Percentiles rank a stretch among this genome's conserved stretches.
Conservation (phyloP, 2,888 invertebrate species). For the Xestoiulus laeticollis region DNA sequence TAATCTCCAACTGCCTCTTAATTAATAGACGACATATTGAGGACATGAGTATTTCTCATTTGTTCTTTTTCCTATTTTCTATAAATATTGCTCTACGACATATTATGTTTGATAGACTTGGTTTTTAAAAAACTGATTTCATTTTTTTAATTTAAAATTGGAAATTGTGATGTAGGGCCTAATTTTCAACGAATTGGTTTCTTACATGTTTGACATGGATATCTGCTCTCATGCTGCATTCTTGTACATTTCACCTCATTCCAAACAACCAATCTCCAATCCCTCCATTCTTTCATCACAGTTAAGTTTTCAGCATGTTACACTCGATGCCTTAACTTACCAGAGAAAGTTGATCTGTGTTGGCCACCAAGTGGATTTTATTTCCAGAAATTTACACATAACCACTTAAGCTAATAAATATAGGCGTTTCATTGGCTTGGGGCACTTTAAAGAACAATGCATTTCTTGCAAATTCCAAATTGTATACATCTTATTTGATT, state of each 20-base stretch:
- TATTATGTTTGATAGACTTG: background rate
- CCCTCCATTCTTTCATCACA: background rate
- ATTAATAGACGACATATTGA: background rate
- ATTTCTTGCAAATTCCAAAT: background rate
- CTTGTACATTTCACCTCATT: background rate
- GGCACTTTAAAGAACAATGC: too few relatives aligned
- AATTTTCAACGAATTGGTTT: background rate
- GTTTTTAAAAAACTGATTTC: too few relatives aligned
- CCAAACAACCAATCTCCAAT: background rate
- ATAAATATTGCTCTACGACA: background rate
- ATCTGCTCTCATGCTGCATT: background rate
- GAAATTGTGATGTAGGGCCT: background rate
- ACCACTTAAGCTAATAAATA: background rate
- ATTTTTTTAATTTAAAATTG: background rate
- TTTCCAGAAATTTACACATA: background rate
- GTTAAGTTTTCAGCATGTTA: background rate
- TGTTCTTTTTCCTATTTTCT: background rate
- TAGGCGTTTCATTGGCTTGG: background rate
- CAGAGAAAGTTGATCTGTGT: background rate
- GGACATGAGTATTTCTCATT: background rate
- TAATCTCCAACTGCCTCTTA: background rate
- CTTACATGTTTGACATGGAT: background rate
- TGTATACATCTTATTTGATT: background rate
- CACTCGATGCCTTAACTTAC: constrained; percentile 10
- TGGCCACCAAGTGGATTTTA: background rate